A percentile compares a stretch with the other conserved stretches of the same genome.
Evolutionary conservation across 2,888 invertebrate genomes (phyloP).

Genomic region (Polydesmus complanatus): DNA sequence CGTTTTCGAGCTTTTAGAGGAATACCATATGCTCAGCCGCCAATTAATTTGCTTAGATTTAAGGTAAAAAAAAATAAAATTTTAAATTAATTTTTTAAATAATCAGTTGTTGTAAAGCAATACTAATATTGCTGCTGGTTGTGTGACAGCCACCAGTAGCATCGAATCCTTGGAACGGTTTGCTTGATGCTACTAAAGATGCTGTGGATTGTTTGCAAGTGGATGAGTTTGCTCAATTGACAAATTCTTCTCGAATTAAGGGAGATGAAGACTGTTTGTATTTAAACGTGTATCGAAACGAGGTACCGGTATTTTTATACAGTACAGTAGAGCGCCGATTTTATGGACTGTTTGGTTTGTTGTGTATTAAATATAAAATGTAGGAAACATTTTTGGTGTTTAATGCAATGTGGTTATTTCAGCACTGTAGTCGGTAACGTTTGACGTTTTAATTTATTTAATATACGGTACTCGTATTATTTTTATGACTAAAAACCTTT

Average conservation of each 20-base stretch:
- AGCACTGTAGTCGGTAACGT: no score
- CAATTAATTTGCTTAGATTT: neutral
- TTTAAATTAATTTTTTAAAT: neutral
- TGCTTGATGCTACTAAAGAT: slow-evolving; percentile 14
- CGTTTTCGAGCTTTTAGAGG: neutral
- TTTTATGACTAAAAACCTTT: no score
- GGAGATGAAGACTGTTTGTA: slow-evolving; percentile 18
- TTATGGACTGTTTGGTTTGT: no score
- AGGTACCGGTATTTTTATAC: neutral
- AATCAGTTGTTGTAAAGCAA: neutral
- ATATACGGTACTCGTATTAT: no score
- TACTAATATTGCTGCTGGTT: no score
- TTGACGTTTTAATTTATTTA: no score
- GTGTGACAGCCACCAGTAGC: slow-evolving; percentile 7
- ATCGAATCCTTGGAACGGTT: slow-evolving; percentile 6
- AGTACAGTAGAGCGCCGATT: neutral
- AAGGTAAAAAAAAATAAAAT: neutral
- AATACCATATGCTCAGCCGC: neutral
- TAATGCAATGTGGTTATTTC: no score
- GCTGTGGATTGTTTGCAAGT: slow-evolving; percentile 11
- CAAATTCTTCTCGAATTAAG: neutral
- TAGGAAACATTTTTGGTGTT: no score
- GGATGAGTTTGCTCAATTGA: neutral
- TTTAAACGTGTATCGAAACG: slow-evolving; percentile 16
- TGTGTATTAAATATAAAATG: no score